phyloP scores from a whole-genome alignment of 2,888 invertebrate species.

The Ecliptopera silaceata region DNA sequence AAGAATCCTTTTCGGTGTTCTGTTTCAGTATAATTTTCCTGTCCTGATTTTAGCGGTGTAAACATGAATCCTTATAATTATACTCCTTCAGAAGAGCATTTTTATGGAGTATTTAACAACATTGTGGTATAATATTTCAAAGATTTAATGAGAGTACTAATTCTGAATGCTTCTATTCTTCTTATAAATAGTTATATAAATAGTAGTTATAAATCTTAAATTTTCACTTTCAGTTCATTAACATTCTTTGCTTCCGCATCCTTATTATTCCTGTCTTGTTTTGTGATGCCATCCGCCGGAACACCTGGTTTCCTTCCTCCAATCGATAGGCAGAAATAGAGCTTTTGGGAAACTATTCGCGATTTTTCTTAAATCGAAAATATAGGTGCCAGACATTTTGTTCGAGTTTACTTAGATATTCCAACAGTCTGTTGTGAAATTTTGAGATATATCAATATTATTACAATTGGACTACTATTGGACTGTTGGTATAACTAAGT shows the following conservation, averaged over 20 bases:
- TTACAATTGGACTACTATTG: too few species aligned
- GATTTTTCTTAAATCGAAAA: too few species aligned
- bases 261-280: conserved; percentile 28
- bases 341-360: too few species aligned
- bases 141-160: conserved; percentile 27
- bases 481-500: too few species aligned
- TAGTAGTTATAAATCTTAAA: too few species aligned
- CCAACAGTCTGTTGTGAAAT: too few species aligned
- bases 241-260: conserved; percentile 7
- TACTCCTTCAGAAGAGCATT: conserved; percentile 36
- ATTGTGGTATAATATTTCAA: conserved; percentile 31
- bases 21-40: conserved; percentile 46
- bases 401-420: too few species aligned
- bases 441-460: too few species aligned
- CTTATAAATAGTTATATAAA: too few species aligned
- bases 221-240: not conserved
- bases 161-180: conserved; percentile 9
- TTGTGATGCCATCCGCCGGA: conserved; percentile 22
- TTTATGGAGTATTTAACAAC: conserved; percentile 39
- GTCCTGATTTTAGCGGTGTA: conserved; percentile 42
- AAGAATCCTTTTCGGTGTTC: conserved; percentile 33
- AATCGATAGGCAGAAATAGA: too few species aligned
- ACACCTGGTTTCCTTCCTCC: conserved; percentile 30
- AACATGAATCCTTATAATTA: conserved; percentile 31
- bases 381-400: too few species aligned